phyloP scores from a whole-genome alignment of 2,888 invertebrate species.

The Microplitis deprimator region DNA sequence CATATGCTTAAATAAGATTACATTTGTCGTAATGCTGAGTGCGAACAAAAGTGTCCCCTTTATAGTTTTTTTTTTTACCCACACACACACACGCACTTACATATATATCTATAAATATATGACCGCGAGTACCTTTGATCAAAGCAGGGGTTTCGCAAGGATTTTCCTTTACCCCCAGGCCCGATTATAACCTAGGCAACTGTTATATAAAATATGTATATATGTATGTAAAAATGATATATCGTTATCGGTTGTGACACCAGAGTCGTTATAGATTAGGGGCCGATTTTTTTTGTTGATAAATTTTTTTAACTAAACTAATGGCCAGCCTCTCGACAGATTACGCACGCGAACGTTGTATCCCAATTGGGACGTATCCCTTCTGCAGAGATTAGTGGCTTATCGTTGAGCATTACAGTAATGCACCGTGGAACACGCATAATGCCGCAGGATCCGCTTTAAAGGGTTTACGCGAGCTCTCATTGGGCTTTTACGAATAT shows the following conservation, averaged over 20 bases:
- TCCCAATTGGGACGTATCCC: constrained; percentile 59
- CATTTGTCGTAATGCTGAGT: constrained; percentile 65
- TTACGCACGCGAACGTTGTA: constrained; percentile 59
- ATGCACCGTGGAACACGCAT: constrained; percentile 58
- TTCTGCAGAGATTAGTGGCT: constrained; percentile 67
- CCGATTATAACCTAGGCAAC: constrained; percentile 26
- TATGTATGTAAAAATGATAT: constrained; percentile 41
- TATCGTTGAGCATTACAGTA: constrained; percentile 64
- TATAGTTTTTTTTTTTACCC: neutral
- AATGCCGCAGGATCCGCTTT: constrained; percentile 42
- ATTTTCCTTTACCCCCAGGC: constrained; percentile 19
- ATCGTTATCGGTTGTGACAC: constrained; percentile 40
- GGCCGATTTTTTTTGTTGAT: constrained; percentile 35
- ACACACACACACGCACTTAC: no score
- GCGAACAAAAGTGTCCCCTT: constrained; percentile 38
- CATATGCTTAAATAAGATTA: constrained; percentile 71
- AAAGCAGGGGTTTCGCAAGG: constrained; percentile 44
- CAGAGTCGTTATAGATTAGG: constrained; percentile 25
- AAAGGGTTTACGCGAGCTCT: constrained; percentile 20
- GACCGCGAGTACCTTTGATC: constrained; percentile 39
- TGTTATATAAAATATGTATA: constrained; percentile 20
- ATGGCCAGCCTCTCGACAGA: constrained; percentile 67
- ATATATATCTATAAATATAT: no score
- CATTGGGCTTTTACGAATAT: constrained; percentile 16
- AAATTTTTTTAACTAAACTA: constrained; percentile 54